Evolutionary conservation across 2,888 invertebrate genomes (phyloP).

Genomic region (Tillus elongatus): DNA sequence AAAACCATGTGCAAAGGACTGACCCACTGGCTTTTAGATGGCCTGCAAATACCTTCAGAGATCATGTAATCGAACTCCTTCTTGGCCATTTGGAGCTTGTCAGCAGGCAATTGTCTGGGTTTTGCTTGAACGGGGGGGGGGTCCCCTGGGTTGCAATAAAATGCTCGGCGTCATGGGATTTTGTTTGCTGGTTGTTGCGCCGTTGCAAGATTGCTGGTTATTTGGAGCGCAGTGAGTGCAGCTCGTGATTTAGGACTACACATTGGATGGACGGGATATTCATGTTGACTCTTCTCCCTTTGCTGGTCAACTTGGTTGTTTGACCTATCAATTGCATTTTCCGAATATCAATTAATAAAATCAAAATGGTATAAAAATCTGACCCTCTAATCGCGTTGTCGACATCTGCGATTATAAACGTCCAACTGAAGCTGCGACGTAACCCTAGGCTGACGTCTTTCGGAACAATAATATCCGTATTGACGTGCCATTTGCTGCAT

Average conservation of each 20-base stretch:
- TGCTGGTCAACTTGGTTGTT: not conserved
- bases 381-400: not conserved
- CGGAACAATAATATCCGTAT: too few species aligned
- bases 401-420: not conserved
- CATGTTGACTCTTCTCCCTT: not conserved
- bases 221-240: not conserved
- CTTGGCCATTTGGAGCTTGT: constrained; percentile 21
- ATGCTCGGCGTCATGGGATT: not conserved
- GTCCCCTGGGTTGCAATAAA: not conserved
- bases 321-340: not conserved
- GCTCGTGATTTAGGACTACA: constrained; percentile 1
- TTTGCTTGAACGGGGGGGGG: not conserved
- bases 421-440: not conserved
- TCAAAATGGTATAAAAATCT: too few species aligned
- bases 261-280: too few species aligned
- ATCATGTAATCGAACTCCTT: constrained; percentile 24
- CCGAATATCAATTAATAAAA: not conserved
- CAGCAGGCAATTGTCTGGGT: constrained; percentile 14
- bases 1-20: constrained; percentile 5
- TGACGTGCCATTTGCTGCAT: not conserved
- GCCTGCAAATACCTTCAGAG: constrained; percentile 10
- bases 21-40: constrained; percentile 14
- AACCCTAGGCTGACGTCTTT: constrained; percentile 1
- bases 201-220: not conserved
- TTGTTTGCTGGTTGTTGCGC: not conserved